Conservation (phyloP, 35 echinoderm and acorn worm genomes). For the Ophioderma brevispina region DNA sequence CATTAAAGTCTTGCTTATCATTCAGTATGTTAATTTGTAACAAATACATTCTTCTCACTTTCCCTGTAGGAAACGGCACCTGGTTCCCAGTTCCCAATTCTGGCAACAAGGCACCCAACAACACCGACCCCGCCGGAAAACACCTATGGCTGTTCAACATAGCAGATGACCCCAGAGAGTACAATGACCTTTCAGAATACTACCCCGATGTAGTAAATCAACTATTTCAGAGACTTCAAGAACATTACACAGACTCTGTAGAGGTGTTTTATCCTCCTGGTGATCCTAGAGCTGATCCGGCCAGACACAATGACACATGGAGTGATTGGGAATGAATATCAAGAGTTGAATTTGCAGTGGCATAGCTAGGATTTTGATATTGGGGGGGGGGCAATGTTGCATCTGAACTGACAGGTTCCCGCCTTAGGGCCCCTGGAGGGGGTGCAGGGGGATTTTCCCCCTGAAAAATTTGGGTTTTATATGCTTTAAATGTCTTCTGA, state of each 20-base stretch:
- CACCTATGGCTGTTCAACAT: constrained; percentile 80
- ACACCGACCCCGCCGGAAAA: constrained; percentile 47
- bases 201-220: constrained; percentile 54
- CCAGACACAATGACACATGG: constrained; percentile 24
- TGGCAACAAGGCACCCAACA: constrained; percentile 42
- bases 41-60: too few species aligned
- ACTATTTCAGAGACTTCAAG: constrained; percentile 43
- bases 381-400: too few species aligned
- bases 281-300: constrained; percentile 30
- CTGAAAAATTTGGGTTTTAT: too few species aligned
- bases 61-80: constrained; percentile 52
- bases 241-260: background rate
- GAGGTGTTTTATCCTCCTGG: constrained; percentile 7
- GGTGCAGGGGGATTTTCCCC: too few species aligned
- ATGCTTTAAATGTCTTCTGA: too few species aligned
- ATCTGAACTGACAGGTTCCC: too few species aligned
- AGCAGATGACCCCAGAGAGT: constrained; percentile 75
- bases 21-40: too few species aligned
- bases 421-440: too few species aligned
- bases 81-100: constrained; percentile 89
- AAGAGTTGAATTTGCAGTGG: too few species aligned
- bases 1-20: too few species aligned
- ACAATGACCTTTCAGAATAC: constrained; percentile 68
- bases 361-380: too few species aligned
- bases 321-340: constrained; percentile 46